phyloP scores from a whole-genome alignment of 1,140 invertebrate species.

The Calephelis nemesis region DNA sequence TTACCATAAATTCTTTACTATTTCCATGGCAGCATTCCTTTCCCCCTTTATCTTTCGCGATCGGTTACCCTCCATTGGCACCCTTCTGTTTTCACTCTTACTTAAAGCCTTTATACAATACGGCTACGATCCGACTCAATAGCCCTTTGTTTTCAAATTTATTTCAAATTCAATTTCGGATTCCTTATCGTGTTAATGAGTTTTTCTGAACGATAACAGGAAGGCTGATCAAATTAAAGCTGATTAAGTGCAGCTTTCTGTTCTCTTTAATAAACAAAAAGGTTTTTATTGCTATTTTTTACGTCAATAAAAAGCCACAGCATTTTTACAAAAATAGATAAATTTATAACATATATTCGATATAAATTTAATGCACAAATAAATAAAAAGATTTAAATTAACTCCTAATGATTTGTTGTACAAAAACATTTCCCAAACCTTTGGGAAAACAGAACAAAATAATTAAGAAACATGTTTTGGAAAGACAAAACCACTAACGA shows the following conservation, averaged over 20 bases:
- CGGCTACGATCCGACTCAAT: slow-evolving; percentile 26
- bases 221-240: not conserved
- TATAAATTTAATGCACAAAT: too few relatives aligned
- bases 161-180: slow-evolving; percentile 14
- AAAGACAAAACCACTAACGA: too few relatives aligned
- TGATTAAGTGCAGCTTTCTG: not conserved
- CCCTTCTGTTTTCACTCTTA: slow-evolving; percentile 42
- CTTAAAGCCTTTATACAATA: slow-evolving; percentile 29
- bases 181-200: slow-evolving; percentile 4
- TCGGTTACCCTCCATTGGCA: slow-evolving; percentile 47
- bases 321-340: too few relatives aligned
- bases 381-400: too few relatives aligned
- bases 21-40: slow-evolving; percentile 36
- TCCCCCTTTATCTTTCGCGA: slow-evolving; percentile 43
- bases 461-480: too few relatives aligned
- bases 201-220: not conserved
- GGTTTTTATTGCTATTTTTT: too few relatives aligned
- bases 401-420: too few relatives aligned
- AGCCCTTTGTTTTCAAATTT: slow-evolving; percentile 5
- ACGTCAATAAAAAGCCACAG: too few relatives aligned
- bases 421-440: too few relatives aligned
- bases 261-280: too few relatives aligned
- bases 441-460: too few relatives aligned
- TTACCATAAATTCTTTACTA: slow-evolving; percentile 49
- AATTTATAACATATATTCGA: too few relatives aligned